Conservation (phyloP, 2,797 vertebrate species). For the Pterois miles region DNA sequence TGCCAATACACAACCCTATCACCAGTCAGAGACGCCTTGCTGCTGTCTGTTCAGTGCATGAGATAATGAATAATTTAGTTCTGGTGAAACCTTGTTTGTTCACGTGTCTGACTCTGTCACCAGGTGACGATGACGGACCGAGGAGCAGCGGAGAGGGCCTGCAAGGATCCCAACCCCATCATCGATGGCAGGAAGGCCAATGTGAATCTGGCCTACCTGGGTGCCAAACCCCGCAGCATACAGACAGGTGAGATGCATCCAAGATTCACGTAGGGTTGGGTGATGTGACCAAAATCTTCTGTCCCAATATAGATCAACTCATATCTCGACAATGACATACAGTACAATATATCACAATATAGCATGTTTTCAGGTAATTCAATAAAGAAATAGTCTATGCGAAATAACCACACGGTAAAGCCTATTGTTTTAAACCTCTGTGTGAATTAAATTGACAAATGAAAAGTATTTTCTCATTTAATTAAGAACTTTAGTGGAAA, state of each 20-base stretch:
- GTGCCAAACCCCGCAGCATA: slow-evolving; percentile 95
- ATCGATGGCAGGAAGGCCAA: slow-evolving; percentile 98
- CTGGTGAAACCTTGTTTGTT: neutral
- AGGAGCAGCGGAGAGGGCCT: slow-evolving; percentile 92
- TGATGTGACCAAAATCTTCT: too few relatives aligned
- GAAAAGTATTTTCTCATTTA: too few relatives aligned
- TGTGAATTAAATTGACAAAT: too few relatives aligned
- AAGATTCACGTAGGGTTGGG: neutral
- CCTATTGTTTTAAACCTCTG: rapidly evolving
- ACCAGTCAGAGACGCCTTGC: neutral
- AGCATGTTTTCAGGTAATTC: too few relatives aligned
- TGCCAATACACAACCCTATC: neutral
- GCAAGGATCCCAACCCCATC: slow-evolving; percentile 98
- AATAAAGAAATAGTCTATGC: too few relatives aligned
- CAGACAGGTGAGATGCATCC: slow-evolving; percentile 88
- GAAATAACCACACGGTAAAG: too few relatives aligned
- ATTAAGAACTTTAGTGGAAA: too few relatives aligned
- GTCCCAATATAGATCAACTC: too few relatives aligned
- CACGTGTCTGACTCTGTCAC: slow-evolving; percentile 25
- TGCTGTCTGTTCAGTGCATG: neutral
- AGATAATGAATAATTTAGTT: neutral
- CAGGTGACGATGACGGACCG: slow-evolving; percentile 97
- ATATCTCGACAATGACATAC: too few relatives aligned
- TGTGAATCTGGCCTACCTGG: slow-evolving; percentile 96
- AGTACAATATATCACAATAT: too few relatives aligned